Evolutionary conservation across 2,888 invertebrate genomes (phyloP).

Genomic region (Zonitis immaculata): DNA sequence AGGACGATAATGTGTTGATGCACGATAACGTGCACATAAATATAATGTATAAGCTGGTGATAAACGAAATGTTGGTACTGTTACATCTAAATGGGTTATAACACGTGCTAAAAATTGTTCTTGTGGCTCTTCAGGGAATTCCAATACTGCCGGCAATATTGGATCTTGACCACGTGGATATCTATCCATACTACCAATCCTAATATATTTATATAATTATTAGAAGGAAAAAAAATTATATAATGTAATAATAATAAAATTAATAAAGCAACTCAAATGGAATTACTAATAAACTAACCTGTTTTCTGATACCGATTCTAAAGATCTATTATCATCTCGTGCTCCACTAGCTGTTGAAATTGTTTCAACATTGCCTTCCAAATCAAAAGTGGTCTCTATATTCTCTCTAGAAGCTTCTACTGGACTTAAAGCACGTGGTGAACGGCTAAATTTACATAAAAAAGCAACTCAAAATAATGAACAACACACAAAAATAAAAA

Average conservation of each 20-base stretch:
- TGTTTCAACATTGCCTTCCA: conserved; percentile 89
- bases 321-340: conserved; percentile 57
- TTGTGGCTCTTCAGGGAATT: conserved; percentile 93
- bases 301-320: conserved; percentile 72
- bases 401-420: conserved; percentile 61
- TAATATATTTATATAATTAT: too few species aligned
- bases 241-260: neutral
- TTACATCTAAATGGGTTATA: conserved; percentile 82
- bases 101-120: conserved; percentile 86
- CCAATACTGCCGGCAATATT: conserved; percentile 89
- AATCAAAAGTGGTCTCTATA: conserved; percentile 81
- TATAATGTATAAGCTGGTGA: conserved; percentile 97
- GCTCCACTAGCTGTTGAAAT: conserved; percentile 81
- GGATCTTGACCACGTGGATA: conserved; percentile 74
- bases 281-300: conserved; percentile 56
- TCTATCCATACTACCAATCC: conserved; percentile 49
- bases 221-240: too few species aligned
- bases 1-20: conserved; percentile 90
- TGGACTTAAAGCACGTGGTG: conserved; percentile 47
- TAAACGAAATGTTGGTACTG: conserved; percentile 86
- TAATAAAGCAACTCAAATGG: neutral
- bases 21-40: conserved; percentile 87
- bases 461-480: conserved; percentile 25
- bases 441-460: conserved; percentile 37
- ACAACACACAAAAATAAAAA: conserved; percentile 18